Conservation (phyloP, 2,888 invertebrate genomes). For the Hirudinaria manillensis region DNA sequence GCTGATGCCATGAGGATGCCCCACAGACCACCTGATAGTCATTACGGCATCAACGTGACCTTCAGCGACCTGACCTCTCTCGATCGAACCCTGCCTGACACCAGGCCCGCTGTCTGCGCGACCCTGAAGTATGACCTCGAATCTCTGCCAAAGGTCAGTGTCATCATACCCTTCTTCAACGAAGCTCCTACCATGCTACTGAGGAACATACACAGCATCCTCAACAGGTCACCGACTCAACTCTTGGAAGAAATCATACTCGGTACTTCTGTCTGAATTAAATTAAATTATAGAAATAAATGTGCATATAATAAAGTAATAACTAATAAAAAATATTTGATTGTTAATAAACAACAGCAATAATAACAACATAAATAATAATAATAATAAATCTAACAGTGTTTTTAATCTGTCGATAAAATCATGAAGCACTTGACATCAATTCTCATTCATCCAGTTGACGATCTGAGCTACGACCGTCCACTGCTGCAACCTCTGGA, state of each 20-base stretch:
- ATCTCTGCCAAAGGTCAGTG: conserved; percentile 38
- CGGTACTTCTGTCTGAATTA: neutral
- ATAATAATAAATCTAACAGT: too few relatives aligned
- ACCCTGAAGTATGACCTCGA: conserved; percentile 33
- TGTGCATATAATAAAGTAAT: neutral
- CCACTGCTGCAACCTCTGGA: conserved; percentile 36
- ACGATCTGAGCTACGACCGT: conserved; percentile 34
- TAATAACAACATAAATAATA: neutral
- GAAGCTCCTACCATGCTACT: conserved; percentile 39
- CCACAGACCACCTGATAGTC: conserved; percentile 29
- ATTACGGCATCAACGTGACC: conserved; percentile 41
- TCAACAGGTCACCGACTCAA: conserved; percentile 36
- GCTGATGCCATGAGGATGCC: conserved; percentile 23
- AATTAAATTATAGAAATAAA: neutral
- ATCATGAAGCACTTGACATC: neutral
- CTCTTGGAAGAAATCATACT: conserved; percentile 38
- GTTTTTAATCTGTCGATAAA: neutral
- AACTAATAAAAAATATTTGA: neutral
- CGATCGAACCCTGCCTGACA: conserved; percentile 39
- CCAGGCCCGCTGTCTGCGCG: conserved; percentile 37
- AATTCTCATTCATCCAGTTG: conserved; percentile 22
- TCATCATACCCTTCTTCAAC: conserved; percentile 40
- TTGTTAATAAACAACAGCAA: neutral
- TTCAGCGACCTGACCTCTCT: conserved; percentile 39
- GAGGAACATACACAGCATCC: conserved; percentile 43